Evolutionary conservation across 2,888 invertebrate genomes (phyloP).

Genomic region (Acanthosoma haemorrhoidale): DNA sequence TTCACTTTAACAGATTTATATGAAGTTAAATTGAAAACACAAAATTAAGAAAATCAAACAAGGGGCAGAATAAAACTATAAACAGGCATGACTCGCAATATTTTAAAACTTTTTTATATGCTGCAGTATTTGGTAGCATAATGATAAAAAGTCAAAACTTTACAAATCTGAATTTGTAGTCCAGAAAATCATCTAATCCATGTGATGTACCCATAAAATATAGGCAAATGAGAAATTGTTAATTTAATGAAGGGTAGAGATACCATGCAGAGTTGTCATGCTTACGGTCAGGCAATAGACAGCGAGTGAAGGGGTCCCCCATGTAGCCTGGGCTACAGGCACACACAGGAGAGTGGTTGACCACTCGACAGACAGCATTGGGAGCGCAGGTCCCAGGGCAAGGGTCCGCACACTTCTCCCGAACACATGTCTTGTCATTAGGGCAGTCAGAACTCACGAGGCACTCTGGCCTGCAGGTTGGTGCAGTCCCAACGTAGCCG

Average conservation of each 20-base stretch:
- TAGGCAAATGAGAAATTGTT: not conserved
- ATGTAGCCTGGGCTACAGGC: slow-evolving; percentile 67
- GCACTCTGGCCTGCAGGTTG: slow-evolving; percentile 73
- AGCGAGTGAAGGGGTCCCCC: slow-evolving; percentile 77
- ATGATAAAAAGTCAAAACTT: too few species aligned
- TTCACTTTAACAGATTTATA: too few species aligned
- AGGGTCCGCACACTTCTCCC: slow-evolving; percentile 74
- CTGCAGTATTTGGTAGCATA: too few species aligned
- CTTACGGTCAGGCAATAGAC: slow-evolving; percentile 66
- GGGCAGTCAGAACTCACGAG: slow-evolving; percentile 76
- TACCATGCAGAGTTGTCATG: slow-evolving; percentile 20
- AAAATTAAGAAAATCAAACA: too few species aligned
- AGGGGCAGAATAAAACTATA: too few species aligned
- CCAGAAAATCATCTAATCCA: too few species aligned
- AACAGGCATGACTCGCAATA: too few species aligned
- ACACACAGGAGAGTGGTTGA: slow-evolving; percentile 81
- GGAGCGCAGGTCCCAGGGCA: slow-evolving; percentile 75
- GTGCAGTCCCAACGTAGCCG: slow-evolving; percentile 72
- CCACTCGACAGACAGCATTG: slow-evolving; percentile 73
- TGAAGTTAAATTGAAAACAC: too few species aligned
- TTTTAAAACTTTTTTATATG: too few species aligned
- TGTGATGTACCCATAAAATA: not conserved
- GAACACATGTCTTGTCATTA: slow-evolving; percentile 71
- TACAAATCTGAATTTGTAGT: too few species aligned
- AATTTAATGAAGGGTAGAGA: not conserved